Conservation (phyloP, 2,797 vertebrate species). For the Semotilus atromaculatus region DNA sequence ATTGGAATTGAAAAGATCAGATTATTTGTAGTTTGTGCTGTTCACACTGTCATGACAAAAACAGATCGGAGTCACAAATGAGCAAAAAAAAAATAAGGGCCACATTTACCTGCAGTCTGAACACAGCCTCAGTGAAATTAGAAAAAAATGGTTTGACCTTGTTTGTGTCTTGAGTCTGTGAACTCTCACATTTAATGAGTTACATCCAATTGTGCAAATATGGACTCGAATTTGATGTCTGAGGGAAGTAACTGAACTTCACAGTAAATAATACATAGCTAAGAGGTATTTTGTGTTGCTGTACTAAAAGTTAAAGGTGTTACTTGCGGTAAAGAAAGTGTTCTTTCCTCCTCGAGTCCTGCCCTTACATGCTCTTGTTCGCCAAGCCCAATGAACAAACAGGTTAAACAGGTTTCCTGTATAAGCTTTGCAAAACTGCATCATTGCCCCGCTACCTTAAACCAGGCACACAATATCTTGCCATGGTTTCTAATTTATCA, state of each 20-base stretch:
- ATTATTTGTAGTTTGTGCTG: neutral
- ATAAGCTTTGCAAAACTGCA: conserved; percentile 3
- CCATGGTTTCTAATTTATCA: neutral
- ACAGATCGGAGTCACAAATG: no score
- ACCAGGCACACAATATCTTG: conserved; percentile 10
- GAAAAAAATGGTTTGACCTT: neutral
- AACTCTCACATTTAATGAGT: neutral
- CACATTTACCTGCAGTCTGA: neutral
- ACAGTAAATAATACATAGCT: neutral
- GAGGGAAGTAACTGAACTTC: neutral
- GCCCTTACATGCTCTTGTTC: conserved; percentile 8
- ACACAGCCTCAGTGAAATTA: neutral
- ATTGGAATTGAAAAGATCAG: neutral
- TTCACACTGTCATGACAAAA: neutral
- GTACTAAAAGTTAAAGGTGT: neutral
- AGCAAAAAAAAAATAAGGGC: no score
- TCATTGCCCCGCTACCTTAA: conserved; percentile 8
- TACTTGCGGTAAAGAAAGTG: neutral
- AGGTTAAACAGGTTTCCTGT: conserved; percentile 34
- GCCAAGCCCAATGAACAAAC: conserved; percentile 12
- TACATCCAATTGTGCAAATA: neutral
- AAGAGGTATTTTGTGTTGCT: neutral
- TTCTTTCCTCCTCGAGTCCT: neutral
- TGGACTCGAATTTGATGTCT: neutral
- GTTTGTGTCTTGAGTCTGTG: neutral